Conservation (phyloP, 1,140 invertebrate species). For the Habropoda laboriosa region DNA sequence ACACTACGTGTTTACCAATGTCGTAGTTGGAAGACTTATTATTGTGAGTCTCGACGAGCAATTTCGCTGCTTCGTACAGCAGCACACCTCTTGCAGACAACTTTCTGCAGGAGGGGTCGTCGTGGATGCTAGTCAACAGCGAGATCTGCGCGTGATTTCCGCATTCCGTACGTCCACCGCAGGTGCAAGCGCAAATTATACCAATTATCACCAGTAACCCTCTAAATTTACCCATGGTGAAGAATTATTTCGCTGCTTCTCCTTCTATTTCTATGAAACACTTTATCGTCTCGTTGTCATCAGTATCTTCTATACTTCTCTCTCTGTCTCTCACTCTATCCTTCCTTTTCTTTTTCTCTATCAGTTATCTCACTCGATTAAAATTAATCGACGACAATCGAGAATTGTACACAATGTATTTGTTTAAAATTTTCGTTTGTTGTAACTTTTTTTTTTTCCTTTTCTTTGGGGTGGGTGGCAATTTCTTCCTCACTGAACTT, state of each 20-base stretch:
- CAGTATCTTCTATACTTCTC: background rate
- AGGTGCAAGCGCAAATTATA: constrained; percentile 73
- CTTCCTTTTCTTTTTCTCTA: background rate
- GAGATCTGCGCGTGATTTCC: constrained; percentile 69
- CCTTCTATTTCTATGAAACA: background rate
- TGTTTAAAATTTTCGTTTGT: too few relatives aligned
- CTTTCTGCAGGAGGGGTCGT: constrained; percentile 72
- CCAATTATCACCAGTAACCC: constrained; percentile 61
- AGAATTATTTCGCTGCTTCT: background rate
- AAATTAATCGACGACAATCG: too few relatives aligned
- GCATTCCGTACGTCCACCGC: constrained; percentile 74
- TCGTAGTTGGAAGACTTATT: constrained; percentile 71
- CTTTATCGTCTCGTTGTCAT: too few relatives aligned
- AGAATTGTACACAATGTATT: too few relatives aligned
- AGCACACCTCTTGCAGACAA: constrained; percentile 73
- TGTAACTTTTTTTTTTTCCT: too few relatives aligned
- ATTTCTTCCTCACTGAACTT: background rate
- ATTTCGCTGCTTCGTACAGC: constrained; percentile 75
- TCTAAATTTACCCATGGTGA: constrained; percentile 29
- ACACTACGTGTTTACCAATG: constrained; percentile 74
- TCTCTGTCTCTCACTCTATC: background rate
- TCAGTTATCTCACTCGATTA: too few relatives aligned
- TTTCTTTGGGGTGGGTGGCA: too few relatives aligned
- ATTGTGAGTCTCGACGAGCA: constrained; percentile 74
- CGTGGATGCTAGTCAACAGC: constrained; percentile 72